phyloP scores from a whole-genome alignment of 2,888 invertebrate species.

The Cephus runcator region DNA sequence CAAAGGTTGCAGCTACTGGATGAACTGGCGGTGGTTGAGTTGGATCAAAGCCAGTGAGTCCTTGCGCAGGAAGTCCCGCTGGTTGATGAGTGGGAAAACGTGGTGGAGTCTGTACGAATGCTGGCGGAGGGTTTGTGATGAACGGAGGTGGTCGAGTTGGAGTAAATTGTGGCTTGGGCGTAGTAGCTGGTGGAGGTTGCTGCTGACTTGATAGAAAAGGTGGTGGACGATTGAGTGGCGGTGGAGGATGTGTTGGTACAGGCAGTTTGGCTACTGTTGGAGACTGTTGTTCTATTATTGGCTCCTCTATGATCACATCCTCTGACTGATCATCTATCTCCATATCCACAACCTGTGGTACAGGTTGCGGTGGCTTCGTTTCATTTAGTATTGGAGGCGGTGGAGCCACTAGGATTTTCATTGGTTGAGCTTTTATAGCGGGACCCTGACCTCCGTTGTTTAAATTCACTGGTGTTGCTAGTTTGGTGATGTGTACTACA shows the following conservation, averaged over 20 bases:
- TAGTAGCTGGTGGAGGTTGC: slow-evolving; percentile 16
- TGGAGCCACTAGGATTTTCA: slow-evolving; percentile 60
- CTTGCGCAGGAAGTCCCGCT: slow-evolving; percentile 22
- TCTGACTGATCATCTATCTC: slow-evolving; percentile 61
- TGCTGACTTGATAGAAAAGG: slow-evolving; percentile 39
- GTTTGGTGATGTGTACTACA: slow-evolving; percentile 60
- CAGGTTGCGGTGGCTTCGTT: slow-evolving; percentile 29
- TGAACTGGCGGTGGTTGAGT: slow-evolving; percentile 20
- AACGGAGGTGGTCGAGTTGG: slow-evolving; percentile 51
- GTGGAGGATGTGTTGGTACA: slow-evolving; percentile 38
- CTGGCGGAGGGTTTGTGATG: slow-evolving; percentile 44
- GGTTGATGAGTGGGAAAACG: slow-evolving; percentile 36
- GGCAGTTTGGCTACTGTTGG: slow-evolving; percentile 31
- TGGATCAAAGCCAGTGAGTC: slow-evolving; percentile 15
- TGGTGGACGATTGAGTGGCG: slow-evolving; percentile 41
- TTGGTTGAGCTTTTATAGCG: slow-evolving; percentile 39
- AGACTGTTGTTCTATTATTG: slow-evolving; percentile 36
- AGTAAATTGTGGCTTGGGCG: slow-evolving; percentile 42
- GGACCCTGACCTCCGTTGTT: slow-evolving; percentile 32
- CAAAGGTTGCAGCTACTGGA: slow-evolving; percentile 28
- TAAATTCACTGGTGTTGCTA: slow-evolving; percentile 55
- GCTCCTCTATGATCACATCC: slow-evolving; percentile 57
- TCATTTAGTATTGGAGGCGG: slow-evolving; percentile 59
- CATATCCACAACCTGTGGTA: slow-evolving; percentile 60
- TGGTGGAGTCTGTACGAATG: slow-evolving; percentile 43